These are phyloP conservation scores for Pyxicephalus adspersus DNA, from an alignment of 2,113 vertebrate species.

Conservation along the genomic window DNA sequence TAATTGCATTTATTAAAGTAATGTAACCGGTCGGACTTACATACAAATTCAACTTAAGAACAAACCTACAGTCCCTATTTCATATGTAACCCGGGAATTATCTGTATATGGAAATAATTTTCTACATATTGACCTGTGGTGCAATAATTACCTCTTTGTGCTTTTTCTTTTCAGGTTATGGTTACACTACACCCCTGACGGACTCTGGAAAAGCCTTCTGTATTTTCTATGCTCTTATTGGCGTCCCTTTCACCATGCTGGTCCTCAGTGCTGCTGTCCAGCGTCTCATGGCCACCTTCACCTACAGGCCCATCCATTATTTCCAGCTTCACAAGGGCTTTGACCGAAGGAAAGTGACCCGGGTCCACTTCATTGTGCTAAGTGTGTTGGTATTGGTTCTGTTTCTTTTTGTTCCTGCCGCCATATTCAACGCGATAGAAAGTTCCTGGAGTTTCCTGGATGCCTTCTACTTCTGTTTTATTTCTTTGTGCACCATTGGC, in stretches of 20 bases:
- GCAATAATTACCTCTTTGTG: not conserved
- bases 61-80: no score
- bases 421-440: conserved; percentile 78
- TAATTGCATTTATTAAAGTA: no score
- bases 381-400: conserved; percentile 64
- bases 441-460: conserved; percentile 83
- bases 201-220: conserved; percentile 84
- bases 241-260: conserved; percentile 89
- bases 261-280: conserved; percentile 84
- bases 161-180: conserved; percentile 76
- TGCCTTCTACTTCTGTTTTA: conserved; percentile 89
- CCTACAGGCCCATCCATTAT: conserved; percentile 67
- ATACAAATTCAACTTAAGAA: no score
- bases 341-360: conserved; percentile 64
- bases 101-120: no score
- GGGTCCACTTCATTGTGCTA: conserved; percentile 74
- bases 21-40: no score
- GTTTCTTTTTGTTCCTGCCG: conserved; percentile 79
- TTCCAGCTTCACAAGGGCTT: conserved; percentile 70
- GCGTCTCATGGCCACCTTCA: conserved; percentile 76
- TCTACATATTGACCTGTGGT: no score
- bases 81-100: no score
- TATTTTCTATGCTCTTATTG: conserved; percentile 83
- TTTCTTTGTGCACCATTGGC: conserved; percentile 89
- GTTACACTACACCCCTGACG: conserved; percentile 84